Conservation (phyloP, 2,113 vertebrate genomes). For the Tychaedon coryphoeus region DNA sequence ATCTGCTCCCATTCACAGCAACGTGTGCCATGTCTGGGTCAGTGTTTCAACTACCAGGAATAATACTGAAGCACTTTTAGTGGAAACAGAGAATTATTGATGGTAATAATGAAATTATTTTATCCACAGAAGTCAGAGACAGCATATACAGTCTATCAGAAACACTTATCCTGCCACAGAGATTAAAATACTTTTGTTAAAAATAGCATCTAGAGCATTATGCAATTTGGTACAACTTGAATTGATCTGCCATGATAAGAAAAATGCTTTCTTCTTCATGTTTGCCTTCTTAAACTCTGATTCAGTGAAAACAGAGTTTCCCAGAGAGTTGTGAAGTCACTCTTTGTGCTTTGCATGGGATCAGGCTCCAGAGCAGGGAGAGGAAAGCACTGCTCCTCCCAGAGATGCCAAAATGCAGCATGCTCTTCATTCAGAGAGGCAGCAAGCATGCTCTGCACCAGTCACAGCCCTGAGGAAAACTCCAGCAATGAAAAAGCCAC, state of each 20-base stretch:
- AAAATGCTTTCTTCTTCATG: background rate
- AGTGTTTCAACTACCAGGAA: background rate
- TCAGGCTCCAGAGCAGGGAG: background rate
- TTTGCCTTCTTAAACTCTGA: background rate
- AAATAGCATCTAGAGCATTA: background rate
- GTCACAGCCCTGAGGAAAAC: background rate
- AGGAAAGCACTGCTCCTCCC: background rate
- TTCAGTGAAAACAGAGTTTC: background rate
- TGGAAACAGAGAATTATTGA: constrained; percentile 17
- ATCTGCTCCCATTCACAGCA: background rate
- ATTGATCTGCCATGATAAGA: background rate
- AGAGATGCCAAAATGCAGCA: background rate
- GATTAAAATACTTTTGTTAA: background rate
- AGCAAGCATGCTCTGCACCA: fast-evolving
- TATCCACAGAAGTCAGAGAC: background rate
- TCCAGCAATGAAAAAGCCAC: background rate
- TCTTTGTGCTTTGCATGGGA: background rate
- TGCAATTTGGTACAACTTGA: background rate
- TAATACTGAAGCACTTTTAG: background rate
- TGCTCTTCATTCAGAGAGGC: background rate
- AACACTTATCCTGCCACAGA: background rate
- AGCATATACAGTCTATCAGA: background rate
- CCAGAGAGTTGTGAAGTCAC: background rate
- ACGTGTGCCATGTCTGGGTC: background rate
- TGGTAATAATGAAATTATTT: constrained; percentile 6